Conservation (phyloP, 2,113 vertebrate genomes). For the Crotalus helleri region DNA sequence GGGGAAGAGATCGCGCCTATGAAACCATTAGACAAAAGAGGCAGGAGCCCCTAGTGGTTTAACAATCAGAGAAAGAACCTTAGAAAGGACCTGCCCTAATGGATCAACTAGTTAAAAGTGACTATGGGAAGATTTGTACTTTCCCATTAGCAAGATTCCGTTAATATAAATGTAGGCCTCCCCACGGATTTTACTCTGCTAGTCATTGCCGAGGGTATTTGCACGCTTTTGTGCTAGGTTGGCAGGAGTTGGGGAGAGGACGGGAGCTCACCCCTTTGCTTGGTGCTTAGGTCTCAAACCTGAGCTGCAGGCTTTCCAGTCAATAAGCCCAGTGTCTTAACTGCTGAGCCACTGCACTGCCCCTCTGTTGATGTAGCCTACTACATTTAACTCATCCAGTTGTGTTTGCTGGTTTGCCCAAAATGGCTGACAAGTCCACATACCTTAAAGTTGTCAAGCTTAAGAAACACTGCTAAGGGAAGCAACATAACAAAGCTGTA, state of each 20-base stretch:
- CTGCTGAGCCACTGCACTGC: neutral
- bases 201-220: neutral
- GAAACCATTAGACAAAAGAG: neutral
- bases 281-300: neutral
- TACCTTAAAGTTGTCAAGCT: neutral
- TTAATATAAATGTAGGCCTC: neutral
- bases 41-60: neutral
- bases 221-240: neutral
- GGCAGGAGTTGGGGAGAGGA: neutral
- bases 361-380: neutral
- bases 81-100: neutral
- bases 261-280: neutral
- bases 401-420: neutral
- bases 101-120: neutral
- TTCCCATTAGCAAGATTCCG: neutral
- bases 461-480: neutral
- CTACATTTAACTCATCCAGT: neutral
- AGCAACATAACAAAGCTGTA: neutral
- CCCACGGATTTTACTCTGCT: neutral
- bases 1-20: neutral
- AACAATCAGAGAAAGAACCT: neutral
- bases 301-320: neutral
- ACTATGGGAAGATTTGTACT: neutral
- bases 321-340: neutral
- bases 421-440: neutral